Evolutionary conservation across 2,888 invertebrate species (phyloP).

Genomic region (Abscondita cerata): DNA sequence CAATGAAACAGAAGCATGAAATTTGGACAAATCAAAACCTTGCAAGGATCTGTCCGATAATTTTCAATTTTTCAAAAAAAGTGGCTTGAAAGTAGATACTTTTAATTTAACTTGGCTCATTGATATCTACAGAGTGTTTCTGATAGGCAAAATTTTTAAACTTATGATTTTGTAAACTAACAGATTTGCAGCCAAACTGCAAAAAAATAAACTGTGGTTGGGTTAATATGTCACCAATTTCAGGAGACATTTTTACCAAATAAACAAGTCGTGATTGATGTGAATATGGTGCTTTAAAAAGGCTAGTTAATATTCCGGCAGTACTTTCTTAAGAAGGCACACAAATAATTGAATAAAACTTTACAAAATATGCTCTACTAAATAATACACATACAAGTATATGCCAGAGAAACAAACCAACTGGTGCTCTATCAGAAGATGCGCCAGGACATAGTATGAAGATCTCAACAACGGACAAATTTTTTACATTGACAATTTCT

Average conservation of each 20-base stretch:
- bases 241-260: not conserved
- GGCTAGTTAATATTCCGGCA: not conserved
- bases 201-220: not conserved
- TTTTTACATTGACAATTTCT: not conserved
- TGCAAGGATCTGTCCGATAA: no score
- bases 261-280: not conserved
- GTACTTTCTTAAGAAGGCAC: not conserved
- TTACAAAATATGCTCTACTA: no score
- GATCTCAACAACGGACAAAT: not conserved
- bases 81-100: not conserved
- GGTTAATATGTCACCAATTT: not conserved
- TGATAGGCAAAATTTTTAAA: not conserved
- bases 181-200: not conserved
- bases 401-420: not conserved
- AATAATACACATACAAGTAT: no score
- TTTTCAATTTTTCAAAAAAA: no score
- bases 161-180: not conserved
- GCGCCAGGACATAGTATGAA: no score
- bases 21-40: no score
- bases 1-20: no score
- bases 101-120: not conserved
- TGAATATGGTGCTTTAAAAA: not conserved
- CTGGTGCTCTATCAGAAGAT: not conserved
- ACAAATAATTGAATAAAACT: no score
- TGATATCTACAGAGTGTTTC: not conserved